These are phyloP conservation scores for Drosophila micromelanica DNA, from an alignment of 1,140 invertebrate genomes.

Conservation along the genomic window DNA sequence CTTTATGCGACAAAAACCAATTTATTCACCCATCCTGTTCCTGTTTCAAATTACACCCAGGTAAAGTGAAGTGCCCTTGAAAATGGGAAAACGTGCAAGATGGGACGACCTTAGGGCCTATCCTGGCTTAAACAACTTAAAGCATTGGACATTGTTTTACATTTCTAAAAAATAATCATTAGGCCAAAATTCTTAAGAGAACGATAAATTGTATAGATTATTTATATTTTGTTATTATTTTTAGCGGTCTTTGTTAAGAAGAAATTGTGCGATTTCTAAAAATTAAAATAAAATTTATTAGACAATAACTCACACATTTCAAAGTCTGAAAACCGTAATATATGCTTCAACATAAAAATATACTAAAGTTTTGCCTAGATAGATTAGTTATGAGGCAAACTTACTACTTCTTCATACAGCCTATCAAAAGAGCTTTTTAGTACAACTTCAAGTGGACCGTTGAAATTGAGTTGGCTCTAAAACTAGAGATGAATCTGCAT, in stretches of 20 bases:
- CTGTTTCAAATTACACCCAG: constrained; percentile 41
- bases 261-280: no score
- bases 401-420: constrained; percentile 1
- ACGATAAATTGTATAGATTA: neutral
- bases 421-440: constrained; percentile 4
- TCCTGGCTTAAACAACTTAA: constrained; percentile 26
- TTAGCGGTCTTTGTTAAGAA: no score
- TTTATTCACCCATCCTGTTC: constrained; percentile 58
- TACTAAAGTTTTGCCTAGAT: neutral
- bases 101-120: constrained; percentile 7
- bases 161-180: no score
- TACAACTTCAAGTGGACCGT: neutral
- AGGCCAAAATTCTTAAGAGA: no score
- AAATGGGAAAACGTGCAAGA: constrained; percentile 8
- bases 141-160: neutral
- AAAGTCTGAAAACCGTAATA: neutral
- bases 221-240: no score
- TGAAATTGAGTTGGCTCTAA: constrained; percentile 22
- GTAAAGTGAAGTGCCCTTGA: constrained; percentile 20
- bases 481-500: constrained; percentile 21
- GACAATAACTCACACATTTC: neutral
- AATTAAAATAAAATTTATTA: no score
- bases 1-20: constrained; percentile 59
- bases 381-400: neutral
- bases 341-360: neutral